Percentiles rank a stretch among this genome's conserved stretches.
Evolutionary conservation across 1,140 invertebrate genomes (phyloP).

Genomic region (Conus ventricosus): DNA sequence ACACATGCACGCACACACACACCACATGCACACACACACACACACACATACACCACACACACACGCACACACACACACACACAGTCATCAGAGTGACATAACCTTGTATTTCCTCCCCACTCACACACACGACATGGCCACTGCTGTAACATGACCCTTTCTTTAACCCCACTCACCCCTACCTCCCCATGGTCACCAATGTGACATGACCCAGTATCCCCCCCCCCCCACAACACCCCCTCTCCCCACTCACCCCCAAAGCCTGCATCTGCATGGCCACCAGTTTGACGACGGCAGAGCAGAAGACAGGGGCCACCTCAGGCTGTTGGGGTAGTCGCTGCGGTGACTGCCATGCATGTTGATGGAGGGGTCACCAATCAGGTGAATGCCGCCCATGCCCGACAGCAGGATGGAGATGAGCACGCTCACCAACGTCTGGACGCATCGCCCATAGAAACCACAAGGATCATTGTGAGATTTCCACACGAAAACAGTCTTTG

Average conservation of each 20-base stretch:
- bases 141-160: too few relatives aligned
- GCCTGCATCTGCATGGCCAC: slow-evolving; percentile 95
- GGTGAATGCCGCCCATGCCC: slow-evolving; percentile 76
- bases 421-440: slow-evolving; percentile 82
- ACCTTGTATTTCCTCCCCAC: too few relatives aligned
- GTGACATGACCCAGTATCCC: too few relatives aligned
- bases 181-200: too few relatives aligned
- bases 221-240: background rate
- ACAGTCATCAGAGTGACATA: too few relatives aligned
- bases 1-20: too few relatives aligned
- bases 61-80: too few relatives aligned
- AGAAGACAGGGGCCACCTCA: slow-evolving; percentile 95
- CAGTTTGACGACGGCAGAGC: slow-evolving; percentile 94
- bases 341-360: slow-evolving; percentile 60
- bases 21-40: too few relatives aligned
- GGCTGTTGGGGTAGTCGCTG: slow-evolving; percentile 81
- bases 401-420: slow-evolving; percentile 78
- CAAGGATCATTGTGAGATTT: background rate
- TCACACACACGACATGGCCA: too few relatives aligned
- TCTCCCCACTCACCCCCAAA: slow-evolving; percentile 80
- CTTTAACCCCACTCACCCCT: background rate
- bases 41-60: too few relatives aligned
- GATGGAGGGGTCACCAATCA: slow-evolving; percentile 62
- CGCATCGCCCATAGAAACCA: background rate
- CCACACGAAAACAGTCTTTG: too few relatives aligned